Base-by-base conservation (phyloP, 2,888 invertebrate species). In the Papilio elwesi region DNA sequence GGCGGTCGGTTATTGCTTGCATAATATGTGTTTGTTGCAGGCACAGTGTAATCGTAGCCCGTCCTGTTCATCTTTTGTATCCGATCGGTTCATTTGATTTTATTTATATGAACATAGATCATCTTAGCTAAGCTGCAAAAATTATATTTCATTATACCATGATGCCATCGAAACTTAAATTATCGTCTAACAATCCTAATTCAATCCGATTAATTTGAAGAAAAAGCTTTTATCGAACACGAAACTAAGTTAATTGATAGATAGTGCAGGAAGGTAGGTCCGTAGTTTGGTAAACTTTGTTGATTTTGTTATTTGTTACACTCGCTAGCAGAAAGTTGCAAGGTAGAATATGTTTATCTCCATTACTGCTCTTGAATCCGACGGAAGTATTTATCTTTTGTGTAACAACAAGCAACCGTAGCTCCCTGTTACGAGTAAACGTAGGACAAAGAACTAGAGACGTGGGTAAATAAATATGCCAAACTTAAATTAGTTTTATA, bases 21-120 rank as follows among this genome's bases (percentile, higher is more conserved):
- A 81, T 93, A 93, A 80, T 91, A 93, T 70, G 92, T 88, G 76
- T 91, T 90, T 79, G 92, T 90, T 82, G 90, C 87, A 87, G 93
- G 93, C 89, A 89, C 92, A 89, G 87, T 88, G 81, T 91, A 93
- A 81, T 93, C 92, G 90, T 92, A 93, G 86, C 90, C 92, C 89
- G 92, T 87, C 90, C 93, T 90, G 93, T 92, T 93, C 93, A 93
- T 93, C 88, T 93, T 93, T 87, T 89, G 86, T 83, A 87, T 83
- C 87, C 83, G 87, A 86, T 87, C 86, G 90, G 88, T 88, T 90
- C 93, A 93, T 93, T 92, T 88, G 91, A 88, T 85, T 86, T 87
- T 88, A 88, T 85, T 87, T 89, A 84, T 85, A 15, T 67, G 49
- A 67, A 62, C 49, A 8, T 15, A 9, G 47, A n/a, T 48, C 69